These are phyloP conservation scores for Orius insidiosus DNA, from an alignment of 1,140 invertebrate species.

Conservation along the genomic window DNA sequence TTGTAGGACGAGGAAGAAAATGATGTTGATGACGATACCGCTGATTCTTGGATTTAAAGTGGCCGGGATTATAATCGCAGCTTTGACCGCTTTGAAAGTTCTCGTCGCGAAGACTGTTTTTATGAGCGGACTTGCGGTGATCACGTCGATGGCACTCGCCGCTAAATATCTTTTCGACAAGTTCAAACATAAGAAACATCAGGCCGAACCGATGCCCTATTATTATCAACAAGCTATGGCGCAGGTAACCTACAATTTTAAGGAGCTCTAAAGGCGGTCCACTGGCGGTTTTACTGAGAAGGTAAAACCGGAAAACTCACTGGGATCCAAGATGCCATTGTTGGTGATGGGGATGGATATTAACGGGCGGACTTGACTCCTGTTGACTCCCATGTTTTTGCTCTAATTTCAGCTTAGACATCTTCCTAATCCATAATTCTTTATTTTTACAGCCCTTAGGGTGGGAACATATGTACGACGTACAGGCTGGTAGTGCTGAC, in stretches of 20 bases:
- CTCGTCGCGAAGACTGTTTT: constrained; percentile 9
- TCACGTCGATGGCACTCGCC: background rate
- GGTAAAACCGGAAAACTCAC: too few species aligned
- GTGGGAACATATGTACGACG: background rate
- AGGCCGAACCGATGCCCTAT: background rate
- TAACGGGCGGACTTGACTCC: too few species aligned
- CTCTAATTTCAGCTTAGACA: too few species aligned
- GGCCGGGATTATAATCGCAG: constrained; percentile 3
- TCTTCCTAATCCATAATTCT: too few species aligned
- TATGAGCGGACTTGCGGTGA: constrained; percentile 4
- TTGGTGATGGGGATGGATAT: too few species aligned
- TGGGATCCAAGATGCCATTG: too few species aligned
- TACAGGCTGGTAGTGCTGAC: background rate
- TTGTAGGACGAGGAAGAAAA: constrained; percentile 8
- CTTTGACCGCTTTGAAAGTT: constrained; percentile 8
- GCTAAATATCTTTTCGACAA: constrained; percentile 8
- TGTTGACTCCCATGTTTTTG: too few species aligned
- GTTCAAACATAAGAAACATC: constrained; percentile 2
- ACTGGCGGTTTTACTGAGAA: too few species aligned
- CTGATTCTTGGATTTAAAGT: constrained; percentile 12
- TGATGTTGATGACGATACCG: constrained; percentile 3
- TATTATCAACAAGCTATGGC: background rate
- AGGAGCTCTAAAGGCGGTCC: too few species aligned
- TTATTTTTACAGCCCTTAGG: background rate
- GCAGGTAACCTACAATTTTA: too few species aligned